These are phyloP conservation scores for Setipinna tenuifilis DNA, from an alignment of 2,797 vertebrate species.

Conservation along the genomic window DNA sequence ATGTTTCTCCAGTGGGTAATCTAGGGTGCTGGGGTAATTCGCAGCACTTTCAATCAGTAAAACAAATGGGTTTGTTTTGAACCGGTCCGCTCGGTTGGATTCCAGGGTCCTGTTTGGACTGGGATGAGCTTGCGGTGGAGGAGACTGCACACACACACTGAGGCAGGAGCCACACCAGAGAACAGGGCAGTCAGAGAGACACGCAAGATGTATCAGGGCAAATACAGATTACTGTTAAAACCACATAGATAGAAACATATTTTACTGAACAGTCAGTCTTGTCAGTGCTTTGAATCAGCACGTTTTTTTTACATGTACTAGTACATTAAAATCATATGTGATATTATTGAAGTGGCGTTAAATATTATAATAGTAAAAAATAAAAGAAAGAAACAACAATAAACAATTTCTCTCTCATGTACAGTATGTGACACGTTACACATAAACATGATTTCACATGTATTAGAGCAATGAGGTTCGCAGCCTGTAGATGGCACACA, in stretches of 20 bases:
- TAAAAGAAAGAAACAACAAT: too few relatives aligned
- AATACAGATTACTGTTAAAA: background rate
- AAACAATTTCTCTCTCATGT: too few relatives aligned
- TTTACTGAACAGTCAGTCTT: background rate
- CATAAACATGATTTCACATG: too few relatives aligned
- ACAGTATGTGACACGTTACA: too few relatives aligned
- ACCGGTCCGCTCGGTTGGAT: constrained; percentile 29
- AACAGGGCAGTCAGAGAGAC: background rate
- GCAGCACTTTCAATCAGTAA: constrained; percentile 36
- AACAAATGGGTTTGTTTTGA: constrained; percentile 28
- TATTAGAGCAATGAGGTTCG: too few relatives aligned
- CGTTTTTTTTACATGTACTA: background rate
- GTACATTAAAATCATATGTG: background rate
- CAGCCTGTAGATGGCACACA: too few relatives aligned
- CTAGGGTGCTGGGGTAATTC: constrained; percentile 52
- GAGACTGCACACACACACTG: background rate
- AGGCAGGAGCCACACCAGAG: background rate
- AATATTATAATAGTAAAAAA: too few relatives aligned
- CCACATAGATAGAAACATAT: background rate
- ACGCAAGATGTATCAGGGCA: background rate
- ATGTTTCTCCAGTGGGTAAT: constrained; percentile 55
- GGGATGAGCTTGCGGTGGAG: background rate
- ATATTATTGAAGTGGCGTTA: background rate
- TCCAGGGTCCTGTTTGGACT: constrained; percentile 31
- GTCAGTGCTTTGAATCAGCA: background rate